Percentiles rank a stretch among this genome's conserved stretches.
Evolutionary conservation across 2,113 vertebrate genomes (phyloP).

Genomic region (Ia io): DNA sequence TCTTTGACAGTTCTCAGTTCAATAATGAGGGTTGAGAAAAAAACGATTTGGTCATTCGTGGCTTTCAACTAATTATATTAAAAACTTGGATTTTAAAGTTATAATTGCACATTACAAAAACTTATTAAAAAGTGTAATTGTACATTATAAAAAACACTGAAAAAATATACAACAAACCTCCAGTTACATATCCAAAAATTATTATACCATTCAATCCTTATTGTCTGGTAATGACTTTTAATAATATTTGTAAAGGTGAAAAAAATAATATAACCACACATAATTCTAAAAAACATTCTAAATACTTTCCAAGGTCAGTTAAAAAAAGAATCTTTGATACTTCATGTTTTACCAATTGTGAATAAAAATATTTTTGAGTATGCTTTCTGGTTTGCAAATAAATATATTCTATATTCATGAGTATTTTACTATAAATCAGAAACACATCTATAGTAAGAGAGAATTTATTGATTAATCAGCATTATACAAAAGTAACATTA

Average conservation of each 20-base stretch:
- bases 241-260: neutral
- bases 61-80: constrained; percentile 38
- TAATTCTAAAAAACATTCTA: constrained; percentile 26
- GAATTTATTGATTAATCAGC: neutral
- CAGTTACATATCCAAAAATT: neutral
- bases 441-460: neutral
- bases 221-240: constrained; percentile 16
- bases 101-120: neutral
- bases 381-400: constrained; percentile 10
- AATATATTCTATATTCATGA: neutral
- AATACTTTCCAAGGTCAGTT: neutral
- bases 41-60: neutral
- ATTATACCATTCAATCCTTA: neutral
- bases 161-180: constrained; percentile 32
- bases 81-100: constrained; percentile 42
- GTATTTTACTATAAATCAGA: constrained; percentile 43
- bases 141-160: neutral
- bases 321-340: neutral
- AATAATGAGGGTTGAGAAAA: constrained; percentile 31
- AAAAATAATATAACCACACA: neutral
- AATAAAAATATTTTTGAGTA: neutral
- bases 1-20: constrained; percentile 45
- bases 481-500: neutral
- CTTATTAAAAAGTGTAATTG: neutral
- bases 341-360: neutral